These are phyloP conservation scores for Brachionus rubens DNA, from an alignment of 1,140 invertebrate species.

Conservation along the genomic window DNA sequence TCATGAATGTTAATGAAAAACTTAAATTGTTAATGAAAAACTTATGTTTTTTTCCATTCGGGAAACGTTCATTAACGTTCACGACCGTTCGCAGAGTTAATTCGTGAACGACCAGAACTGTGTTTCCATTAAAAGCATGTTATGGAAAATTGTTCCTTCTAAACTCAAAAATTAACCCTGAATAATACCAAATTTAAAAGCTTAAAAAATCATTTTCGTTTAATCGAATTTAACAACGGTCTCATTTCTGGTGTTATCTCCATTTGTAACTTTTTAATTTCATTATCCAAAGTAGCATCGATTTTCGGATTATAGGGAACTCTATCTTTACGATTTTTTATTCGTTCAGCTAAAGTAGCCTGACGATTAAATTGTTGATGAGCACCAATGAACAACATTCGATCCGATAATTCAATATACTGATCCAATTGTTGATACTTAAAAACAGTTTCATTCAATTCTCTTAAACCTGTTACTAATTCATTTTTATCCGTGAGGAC, in stretches of 20 bases:
- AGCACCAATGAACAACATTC: conserved; percentile 35
- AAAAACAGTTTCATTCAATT: conserved; percentile 24
- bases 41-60: no score
- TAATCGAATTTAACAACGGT: conserved; percentile 1
- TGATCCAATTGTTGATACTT: conserved; percentile 36
- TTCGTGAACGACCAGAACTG: no score
- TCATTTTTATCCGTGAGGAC: background rate
- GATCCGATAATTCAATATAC: conserved; percentile 11
- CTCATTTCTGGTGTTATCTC: conserved; percentile 27
- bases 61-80: no score
- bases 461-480: background rate
- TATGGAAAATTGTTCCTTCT: no score
- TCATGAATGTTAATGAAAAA: no score
- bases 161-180: no score
- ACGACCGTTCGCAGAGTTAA: no score
- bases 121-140: no score
- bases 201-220: background rate
- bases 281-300: background rate
- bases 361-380: conserved; percentile 29
- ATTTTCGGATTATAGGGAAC: background rate
- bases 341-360: conserved; percentile 11
- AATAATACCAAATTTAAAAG: background rate
- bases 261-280: conserved; percentile 27
- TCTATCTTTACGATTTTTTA: conserved; percentile 1
- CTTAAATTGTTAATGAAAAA: no score